Evolutionary conservation across 2,797 vertebrate genomes (phyloP).

Genomic region (Nannoperca australis): DNA sequence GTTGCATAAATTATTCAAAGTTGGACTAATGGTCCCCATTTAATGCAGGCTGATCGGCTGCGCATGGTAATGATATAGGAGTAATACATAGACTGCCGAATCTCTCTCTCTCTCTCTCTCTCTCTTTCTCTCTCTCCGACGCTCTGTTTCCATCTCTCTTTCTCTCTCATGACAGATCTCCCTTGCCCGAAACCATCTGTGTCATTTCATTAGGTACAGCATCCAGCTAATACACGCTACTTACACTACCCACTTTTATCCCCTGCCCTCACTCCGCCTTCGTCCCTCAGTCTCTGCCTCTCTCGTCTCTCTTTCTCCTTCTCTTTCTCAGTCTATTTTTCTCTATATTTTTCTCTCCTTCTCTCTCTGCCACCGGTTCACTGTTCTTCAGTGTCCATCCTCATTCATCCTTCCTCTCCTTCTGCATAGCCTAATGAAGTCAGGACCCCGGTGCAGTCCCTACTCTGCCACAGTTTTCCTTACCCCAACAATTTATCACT

Average conservation of each 20-base stretch:
- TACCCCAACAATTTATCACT: constrained; percentile 98
- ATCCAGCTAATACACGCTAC: constrained; percentile 68
- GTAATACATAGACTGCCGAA: constrained; percentile 56
- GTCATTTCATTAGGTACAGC: constrained; percentile 81
- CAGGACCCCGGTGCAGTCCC: constrained; percentile 86
- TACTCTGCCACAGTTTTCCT: constrained; percentile 92
- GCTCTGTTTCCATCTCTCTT: constrained; percentile 47
- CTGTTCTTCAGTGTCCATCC: constrained; percentile 92
- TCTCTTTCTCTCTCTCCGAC: constrained; percentile 31
- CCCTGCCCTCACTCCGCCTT: constrained; percentile 38
- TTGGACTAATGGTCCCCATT: constrained; percentile 83
- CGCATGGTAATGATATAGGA: constrained; percentile 77
- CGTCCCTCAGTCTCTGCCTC: constrained; percentile 42
- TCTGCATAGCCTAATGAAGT: constrained; percentile 99
- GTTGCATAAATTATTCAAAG: constrained; percentile 83
- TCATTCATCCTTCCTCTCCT: constrained; percentile 90
- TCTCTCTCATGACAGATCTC: constrained; percentile 67
- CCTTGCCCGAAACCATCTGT: constrained; percentile 69
- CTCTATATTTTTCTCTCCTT: constrained; percentile 40
- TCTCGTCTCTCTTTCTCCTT: constrained; percentile 33
- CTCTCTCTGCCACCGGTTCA: constrained; percentile 67
- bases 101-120: constrained; percentile 28
- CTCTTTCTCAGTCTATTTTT: constrained; percentile 52
- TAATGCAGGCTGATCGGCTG: constrained; percentile 70
- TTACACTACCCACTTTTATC: constrained; percentile 51